Percentiles rank a stretch among this genome's conserved stretches.
Evolutionary conservation across 1,140 invertebrate genomes (phyloP).

Genomic region (Drosophila serrata): DNA sequence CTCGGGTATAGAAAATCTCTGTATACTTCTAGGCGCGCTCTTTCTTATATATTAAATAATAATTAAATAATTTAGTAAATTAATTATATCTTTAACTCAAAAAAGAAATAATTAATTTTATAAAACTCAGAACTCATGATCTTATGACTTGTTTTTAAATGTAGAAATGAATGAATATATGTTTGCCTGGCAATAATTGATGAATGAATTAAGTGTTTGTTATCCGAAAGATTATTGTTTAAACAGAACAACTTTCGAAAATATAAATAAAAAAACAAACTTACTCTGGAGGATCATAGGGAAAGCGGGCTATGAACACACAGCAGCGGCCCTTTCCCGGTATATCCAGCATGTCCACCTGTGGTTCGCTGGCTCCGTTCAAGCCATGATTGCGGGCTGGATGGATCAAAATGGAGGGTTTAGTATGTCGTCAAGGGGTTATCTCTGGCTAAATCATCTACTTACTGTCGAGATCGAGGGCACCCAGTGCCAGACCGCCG

Average conservation of each 20-base stretch:
- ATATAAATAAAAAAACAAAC: slow-evolving; percentile 34
- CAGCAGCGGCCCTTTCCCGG: slow-evolving; percentile 96
- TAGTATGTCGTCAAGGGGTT: background rate
- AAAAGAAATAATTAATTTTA: background rate
- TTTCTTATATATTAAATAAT: background rate
- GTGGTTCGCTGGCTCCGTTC: slow-evolving; percentile 85
- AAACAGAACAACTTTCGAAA: background rate
- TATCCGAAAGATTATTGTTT: background rate
- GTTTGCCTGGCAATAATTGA: background rate
- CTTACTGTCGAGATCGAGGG: slow-evolving; percentile 87
- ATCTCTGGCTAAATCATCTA: background rate
- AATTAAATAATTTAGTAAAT: background rate
- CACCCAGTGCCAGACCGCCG: slow-evolving; percentile 86
- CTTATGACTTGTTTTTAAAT: no score
- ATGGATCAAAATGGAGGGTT: no score
- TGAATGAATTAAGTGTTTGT: background rate
- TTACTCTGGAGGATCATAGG: slow-evolving; percentile 95
- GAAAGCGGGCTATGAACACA: slow-evolving; percentile 97
- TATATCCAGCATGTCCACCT: slow-evolving; percentile 96
- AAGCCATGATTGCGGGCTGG: slow-evolving; percentile 73
- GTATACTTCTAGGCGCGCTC: slow-evolving; percentile 1
- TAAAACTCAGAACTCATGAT: background rate
- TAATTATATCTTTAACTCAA: background rate
- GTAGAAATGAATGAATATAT: background rate
- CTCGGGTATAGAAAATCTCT: background rate